Base-by-base conservation (phyloP, 2,797 vertebrate genomes). In the Iguana delicatissima region DNA sequence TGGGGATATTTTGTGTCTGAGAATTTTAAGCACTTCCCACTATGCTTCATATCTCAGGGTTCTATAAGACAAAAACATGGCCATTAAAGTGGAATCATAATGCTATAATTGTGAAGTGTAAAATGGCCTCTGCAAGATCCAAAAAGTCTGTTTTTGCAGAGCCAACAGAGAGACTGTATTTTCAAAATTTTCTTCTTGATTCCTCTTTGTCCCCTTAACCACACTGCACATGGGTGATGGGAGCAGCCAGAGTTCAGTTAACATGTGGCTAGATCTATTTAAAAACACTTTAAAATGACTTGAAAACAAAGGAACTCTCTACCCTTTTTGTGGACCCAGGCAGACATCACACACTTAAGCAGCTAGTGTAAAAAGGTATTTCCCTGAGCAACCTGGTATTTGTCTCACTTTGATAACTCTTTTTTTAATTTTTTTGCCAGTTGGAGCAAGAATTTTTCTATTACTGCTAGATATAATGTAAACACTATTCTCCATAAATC, bases 241-340 rank as follows among this genome's bases (percentile, higher is more conserved):
- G 82, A 69, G 46, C 29, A 84, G 46, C 1, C 64, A 85, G 42
- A 85, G 42, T 29, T 32, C 83, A 52, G 42, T 64, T 72, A 85
- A 72, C 50, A 72, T 50, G 67, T 50, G 8, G 64, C 64, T 72
- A 46, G 42, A 9, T 85, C 83, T 42, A 85, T 52, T 85, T n/a
- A 64, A 64, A 84, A 67, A 32, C 14, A 14, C 24, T 46, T 6
- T 67, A 29, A 67, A 84, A 67, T 84, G 62, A 67, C 82, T 42
- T 85, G 42, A 50, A 84, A 69, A 85, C 42, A 84, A 84, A 84
- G 38, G 38, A 84, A 24, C 42, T 84, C 64, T 84, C 13, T 42
- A 82, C 35, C 16, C 20, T 72, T 85, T 85, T 52, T 52, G 32
- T 29, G 32, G 83, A 85, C 83, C 64, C 29, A 52, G 62, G 38